These are phyloP conservation scores for Arvicanthis niloticus DNA, from an alignment of 2,113 vertebrate genomes.

Conservation along the genomic window DNA sequence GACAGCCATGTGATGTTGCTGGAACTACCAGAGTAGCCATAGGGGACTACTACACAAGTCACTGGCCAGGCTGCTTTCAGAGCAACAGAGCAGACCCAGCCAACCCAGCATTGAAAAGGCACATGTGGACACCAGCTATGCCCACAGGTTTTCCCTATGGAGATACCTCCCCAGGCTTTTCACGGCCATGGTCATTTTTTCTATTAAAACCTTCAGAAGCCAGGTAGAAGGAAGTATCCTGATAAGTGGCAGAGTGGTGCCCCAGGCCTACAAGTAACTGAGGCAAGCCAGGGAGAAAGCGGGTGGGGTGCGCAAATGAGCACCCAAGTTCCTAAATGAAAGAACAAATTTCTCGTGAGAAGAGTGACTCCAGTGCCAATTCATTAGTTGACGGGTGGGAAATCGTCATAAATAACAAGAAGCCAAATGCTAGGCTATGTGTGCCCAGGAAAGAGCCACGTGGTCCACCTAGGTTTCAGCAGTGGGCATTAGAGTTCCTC, in stretches of 20 bases:
- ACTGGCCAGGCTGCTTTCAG: background rate
- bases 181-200: background rate
- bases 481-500: background rate
- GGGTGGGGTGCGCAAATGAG: background rate
- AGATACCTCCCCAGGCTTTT: background rate
- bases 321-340: background rate
- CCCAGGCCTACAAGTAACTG: background rate
- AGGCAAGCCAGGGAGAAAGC: background rate
- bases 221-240: background rate
- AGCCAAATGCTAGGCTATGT: background rate
- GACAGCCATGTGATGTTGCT: background rate
- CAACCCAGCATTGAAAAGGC: rapidly evolving
- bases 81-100: background rate
- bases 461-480: background rate
- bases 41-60: background rate
- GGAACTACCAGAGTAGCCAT: background rate
- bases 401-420: background rate
- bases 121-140: background rate
- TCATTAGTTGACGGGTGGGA: background rate
- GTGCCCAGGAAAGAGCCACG: background rate
- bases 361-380: background rate
- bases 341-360: background rate
- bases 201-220: background rate
- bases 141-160: background rate
- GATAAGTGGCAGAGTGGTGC: background rate